These are phyloP conservation scores for Oncorhynchus gorbuscha DNA, from an alignment of 2,113 vertebrate genomes.

Conservation along the genomic window DNA sequence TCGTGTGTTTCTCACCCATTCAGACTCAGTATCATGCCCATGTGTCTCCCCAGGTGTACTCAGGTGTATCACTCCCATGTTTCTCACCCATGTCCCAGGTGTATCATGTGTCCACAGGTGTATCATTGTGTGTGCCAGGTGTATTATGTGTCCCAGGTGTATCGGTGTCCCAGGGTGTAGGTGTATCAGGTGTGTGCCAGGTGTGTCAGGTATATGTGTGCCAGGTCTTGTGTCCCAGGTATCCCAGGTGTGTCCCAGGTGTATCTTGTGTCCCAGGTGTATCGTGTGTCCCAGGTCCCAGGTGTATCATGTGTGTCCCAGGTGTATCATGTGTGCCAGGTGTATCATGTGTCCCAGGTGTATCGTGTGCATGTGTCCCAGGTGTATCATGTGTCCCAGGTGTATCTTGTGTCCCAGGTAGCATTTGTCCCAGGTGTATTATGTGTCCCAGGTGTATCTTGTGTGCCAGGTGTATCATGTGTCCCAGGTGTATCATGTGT, in stretches of 20 bases:
- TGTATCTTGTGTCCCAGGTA: background rate
- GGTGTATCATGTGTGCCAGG: too few species aligned
- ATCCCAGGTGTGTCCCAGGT: background rate
- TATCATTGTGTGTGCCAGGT: background rate
- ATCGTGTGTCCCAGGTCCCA: background rate
- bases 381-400: background rate
- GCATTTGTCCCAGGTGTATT: too few species aligned
- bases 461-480: too few species aligned
- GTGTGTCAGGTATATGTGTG: too few species aligned
- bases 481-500: background rate
- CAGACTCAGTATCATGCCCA: too few species aligned
- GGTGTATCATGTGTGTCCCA: too few species aligned
- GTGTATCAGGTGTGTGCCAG: background rate
- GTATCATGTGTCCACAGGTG: too few species aligned
- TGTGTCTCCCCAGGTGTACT: background rate
- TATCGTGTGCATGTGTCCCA: background rate
- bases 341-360: background rate
- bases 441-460: too few species aligned
- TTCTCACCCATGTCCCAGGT: too few species aligned
- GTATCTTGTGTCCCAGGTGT: conserved; percentile 23
- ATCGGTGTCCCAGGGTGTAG: too few species aligned
- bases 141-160: background rate
- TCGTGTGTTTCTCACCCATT: too few species aligned
- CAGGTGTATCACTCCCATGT: too few species aligned
- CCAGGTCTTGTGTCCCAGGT: conserved; percentile 26